These are phyloP conservation scores for Scolopax bukidnonensis DNA, from an alignment of 2,797 vertebrate species.

Conservation along the genomic window DNA sequence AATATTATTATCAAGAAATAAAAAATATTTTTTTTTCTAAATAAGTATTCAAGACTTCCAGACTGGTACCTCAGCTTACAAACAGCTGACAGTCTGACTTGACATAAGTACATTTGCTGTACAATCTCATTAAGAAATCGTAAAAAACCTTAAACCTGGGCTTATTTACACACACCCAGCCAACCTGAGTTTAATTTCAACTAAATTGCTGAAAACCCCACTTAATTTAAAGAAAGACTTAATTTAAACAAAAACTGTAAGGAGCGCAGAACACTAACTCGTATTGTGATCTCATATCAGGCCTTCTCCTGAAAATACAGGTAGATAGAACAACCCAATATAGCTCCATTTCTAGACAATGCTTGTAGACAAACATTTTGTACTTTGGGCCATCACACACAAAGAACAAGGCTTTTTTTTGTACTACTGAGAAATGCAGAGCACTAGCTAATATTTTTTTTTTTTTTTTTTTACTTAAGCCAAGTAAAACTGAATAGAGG, in stretches of 20 bases:
- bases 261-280: neutral
- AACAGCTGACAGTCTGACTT: neutral
- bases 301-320: neutral
- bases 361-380: neutral
- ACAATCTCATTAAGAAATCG: neutral
- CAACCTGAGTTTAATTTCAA: neutral
- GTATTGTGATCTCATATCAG: neutral
- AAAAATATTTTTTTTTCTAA: neutral
- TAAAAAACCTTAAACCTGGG: neutral
- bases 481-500: neutral
- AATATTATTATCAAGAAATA: neutral
- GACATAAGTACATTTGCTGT: neutral
- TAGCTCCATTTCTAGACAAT: neutral
- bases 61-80: neutral
- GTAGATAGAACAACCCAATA: neutral
- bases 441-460: neutral
- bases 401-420: neutral
- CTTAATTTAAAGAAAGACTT: rapidly evolving
- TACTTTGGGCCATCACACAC: neutral
- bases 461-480: neutral
- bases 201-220: neutral
- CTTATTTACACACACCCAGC: neutral
- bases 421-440: neutral
- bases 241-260: neutral
- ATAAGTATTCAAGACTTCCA: neutral